phyloP scores from a whole-genome alignment of 2,113 vertebrate species.

The Podocnemis expansa region DNA sequence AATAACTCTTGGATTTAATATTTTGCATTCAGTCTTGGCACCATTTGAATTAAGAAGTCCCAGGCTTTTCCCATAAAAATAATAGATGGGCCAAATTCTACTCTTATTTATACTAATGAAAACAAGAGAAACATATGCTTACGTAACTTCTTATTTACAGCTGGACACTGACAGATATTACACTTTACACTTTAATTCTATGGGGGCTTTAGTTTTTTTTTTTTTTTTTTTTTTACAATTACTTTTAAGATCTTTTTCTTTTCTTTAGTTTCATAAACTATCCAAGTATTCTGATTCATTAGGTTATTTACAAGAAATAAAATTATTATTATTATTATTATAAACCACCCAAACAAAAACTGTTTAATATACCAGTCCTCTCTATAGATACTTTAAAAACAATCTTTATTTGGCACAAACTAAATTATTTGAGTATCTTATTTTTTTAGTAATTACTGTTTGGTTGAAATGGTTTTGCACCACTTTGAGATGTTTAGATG shows the following conservation, averaged over 20 bases:
- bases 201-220: neutral
- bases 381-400: neutral
- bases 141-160: neutral
- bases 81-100: neutral
- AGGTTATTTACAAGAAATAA: neutral
- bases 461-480: neutral
- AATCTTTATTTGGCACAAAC: neutral
- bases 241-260: neutral
- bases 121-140: neutral
- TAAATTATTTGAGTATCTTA: neutral
- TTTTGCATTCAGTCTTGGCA: neutral
- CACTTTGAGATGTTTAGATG: neutral
- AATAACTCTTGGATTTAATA: slow-evolving; percentile 26
- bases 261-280: neutral
- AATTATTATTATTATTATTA: neutral
- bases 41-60: neutral
- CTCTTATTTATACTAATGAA: neutral
- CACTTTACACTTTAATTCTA: neutral
- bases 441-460: neutral
- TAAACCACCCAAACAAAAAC: neutral
- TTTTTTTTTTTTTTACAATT: neutral
- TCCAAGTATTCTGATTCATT: neutral
- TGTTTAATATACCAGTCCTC: neutral
- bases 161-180: neutral
- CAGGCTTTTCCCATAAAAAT: neutral